Evolutionary conservation across 2,113 vertebrate genomes (phyloP).

Genomic region (Heterochromis multidens): DNA sequence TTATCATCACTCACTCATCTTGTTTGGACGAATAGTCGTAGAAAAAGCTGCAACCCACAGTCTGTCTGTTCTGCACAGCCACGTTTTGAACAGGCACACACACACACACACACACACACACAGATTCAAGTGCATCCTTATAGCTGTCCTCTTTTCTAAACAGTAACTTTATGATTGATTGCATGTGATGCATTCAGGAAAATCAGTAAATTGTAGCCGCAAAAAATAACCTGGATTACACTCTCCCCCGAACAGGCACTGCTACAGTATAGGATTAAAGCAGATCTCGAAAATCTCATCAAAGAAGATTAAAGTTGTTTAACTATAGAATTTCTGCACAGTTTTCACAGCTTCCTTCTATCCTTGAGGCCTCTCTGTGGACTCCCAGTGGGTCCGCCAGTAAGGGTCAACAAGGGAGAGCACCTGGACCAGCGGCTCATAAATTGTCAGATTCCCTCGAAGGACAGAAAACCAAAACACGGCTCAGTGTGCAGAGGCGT

Average conservation of each 20-base stretch:
- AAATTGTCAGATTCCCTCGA: conserved; percentile 42
- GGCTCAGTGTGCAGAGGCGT: conserved; percentile 20
- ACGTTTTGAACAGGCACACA: too few species aligned
- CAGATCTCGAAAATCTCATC: neutral
- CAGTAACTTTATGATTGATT: neutral
- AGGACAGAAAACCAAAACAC: conserved; percentile 48
- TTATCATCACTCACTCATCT: too few species aligned
- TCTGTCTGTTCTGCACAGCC: too few species aligned
- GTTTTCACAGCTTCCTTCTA: neutral
- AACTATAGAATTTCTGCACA: neutral
- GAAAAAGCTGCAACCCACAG: too few species aligned
- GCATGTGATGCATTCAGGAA: neutral
- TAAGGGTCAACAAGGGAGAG: conserved; percentile 48
- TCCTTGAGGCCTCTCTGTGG: neutral
- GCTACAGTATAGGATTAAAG: neutral
- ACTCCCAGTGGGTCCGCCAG: conserved; percentile 53
- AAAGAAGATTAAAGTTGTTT: neutral
- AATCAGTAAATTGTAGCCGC: neutral
- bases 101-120: too few species aligned
- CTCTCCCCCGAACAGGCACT: neutral
- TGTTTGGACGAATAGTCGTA: too few species aligned
- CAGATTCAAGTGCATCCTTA: too few species aligned
- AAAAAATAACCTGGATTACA: neutral
- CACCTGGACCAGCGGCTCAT: conserved; percentile 53
- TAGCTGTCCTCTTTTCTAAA: neutral